Evolutionary conservation across 2,113 vertebrate species (phyloP).

Genomic region (Girardinichthys multiradiatus): DNA sequence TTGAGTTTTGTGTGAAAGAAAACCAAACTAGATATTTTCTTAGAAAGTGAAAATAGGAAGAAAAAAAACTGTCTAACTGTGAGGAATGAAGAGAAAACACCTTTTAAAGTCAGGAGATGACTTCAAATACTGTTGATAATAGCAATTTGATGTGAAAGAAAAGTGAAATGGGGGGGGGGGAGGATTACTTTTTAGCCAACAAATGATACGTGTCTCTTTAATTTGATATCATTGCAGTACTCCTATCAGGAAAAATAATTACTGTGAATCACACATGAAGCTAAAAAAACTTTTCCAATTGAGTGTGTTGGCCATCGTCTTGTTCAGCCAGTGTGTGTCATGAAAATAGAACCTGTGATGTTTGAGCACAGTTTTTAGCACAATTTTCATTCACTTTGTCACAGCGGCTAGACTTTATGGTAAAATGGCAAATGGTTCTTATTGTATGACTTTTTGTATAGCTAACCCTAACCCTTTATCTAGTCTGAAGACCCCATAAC

Average conservation of each 20-base stretch:
- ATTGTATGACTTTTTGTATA: no score
- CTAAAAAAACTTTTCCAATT: no score
- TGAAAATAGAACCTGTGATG: no score
- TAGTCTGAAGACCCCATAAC: no score
- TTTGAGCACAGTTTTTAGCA: no score
- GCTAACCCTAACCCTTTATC: no score
- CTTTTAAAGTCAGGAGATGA: background rate
- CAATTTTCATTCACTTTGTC: no score
- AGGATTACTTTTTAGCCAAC: background rate
- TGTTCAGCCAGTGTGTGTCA: no score
- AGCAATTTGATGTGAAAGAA: no score
- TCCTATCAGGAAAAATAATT: background rate
- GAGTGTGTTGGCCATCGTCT: no score
- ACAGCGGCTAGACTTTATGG: no score
- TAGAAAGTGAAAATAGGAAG: background rate
- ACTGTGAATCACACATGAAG: background rate
- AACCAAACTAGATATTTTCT: conserved; percentile 7
- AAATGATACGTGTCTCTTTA: background rate
- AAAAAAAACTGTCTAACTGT: background rate
- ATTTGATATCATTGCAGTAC: background rate
- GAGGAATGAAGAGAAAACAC: background rate
- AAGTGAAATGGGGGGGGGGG: background rate
- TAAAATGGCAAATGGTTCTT: no score
- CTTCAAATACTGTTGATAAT: conserved; percentile 10
- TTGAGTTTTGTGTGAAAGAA: background rate